Percentiles rank a stretch among this genome's conserved stretches.
Evolutionary conservation across 2,113 vertebrate genomes (phyloP).

Genomic region (Phoenicopterus ruber): DNA sequence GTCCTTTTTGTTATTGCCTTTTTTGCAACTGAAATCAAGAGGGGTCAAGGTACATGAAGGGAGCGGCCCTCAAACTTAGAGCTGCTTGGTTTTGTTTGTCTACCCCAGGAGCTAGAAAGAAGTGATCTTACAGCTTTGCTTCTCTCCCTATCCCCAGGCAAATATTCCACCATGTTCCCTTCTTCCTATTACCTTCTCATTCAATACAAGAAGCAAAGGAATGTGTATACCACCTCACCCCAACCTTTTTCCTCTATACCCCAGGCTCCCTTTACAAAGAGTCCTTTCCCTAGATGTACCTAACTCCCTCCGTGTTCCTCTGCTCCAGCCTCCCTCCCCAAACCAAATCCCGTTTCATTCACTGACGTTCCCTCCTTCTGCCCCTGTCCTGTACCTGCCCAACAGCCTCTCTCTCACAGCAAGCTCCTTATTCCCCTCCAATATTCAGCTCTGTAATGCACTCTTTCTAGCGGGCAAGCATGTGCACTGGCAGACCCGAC

Average conservation of each 20-base stretch:
- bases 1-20: background rate
- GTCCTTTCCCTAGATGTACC: background rate
- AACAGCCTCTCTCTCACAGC: background rate
- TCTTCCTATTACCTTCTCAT: background rate
- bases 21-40: background rate
- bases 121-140: background rate
- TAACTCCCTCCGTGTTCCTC: background rate
- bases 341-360: background rate
- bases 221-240: background rate
- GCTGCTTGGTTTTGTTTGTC: background rate
- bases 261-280: background rate
- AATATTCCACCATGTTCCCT: background rate
- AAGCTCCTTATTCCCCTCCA: background rate
- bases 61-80: background rate
- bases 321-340: background rate
- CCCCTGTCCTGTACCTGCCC: background rate
- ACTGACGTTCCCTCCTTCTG: background rate
- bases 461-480: accelerated
- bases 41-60: accelerated
- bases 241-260: background rate
- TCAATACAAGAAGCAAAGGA: background rate
- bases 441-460: background rate
- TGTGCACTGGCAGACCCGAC: accelerated
- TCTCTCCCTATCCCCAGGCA: background rate
- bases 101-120: background rate